These are phyloP conservation scores for Acromyrmex echinatior DNA, from an alignment of 1,140 invertebrate genomes.

Conservation along the genomic window DNA sequence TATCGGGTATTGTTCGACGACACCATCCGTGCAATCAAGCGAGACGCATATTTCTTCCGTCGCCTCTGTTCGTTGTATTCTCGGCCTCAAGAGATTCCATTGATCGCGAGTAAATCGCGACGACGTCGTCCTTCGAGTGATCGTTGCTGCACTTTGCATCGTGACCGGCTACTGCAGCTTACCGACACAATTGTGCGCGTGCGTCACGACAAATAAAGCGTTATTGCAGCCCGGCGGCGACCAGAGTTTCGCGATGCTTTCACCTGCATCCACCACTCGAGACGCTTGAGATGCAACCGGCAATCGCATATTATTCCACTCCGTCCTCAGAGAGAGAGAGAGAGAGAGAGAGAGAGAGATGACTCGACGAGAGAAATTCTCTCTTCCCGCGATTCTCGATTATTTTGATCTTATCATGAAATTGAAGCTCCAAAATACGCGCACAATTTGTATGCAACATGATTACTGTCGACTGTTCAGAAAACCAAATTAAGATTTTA, in stretches of 20 bases:
- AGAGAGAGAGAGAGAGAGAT: background rate
- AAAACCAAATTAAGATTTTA: background rate
- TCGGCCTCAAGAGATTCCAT: background rate
- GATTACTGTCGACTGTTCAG: background rate
- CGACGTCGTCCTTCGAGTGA: constrained; percentile 1
- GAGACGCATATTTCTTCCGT: constrained; percentile 6
- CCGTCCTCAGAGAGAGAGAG: background rate
- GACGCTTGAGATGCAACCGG: constrained; percentile 34
- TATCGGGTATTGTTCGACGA: constrained; percentile 18
- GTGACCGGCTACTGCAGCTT: background rate
- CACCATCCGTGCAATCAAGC: constrained; percentile 6
- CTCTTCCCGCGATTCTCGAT: background rate
- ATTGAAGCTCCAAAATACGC: background rate
- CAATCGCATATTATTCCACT: constrained; percentile 45
- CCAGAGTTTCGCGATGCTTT: constrained; percentile 59
- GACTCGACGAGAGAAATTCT: background rate
- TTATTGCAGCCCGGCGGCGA: constrained; percentile 56
- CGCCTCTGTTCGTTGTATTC: background rate
- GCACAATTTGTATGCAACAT: background rate
- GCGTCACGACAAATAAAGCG: constrained; percentile 63
- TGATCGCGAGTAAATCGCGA: constrained; percentile 8
- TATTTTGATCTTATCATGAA: background rate
- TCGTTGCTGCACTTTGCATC: constrained; percentile 30
- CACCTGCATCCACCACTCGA: constrained; percentile 56
- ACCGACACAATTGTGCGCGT: constrained; percentile 46